A percentile compares a stretch with the other conserved stretches of the same genome.
Conservation (phyloP, 2,888 invertebrate genomes). For the Drosophila paramelanica region DNA sequence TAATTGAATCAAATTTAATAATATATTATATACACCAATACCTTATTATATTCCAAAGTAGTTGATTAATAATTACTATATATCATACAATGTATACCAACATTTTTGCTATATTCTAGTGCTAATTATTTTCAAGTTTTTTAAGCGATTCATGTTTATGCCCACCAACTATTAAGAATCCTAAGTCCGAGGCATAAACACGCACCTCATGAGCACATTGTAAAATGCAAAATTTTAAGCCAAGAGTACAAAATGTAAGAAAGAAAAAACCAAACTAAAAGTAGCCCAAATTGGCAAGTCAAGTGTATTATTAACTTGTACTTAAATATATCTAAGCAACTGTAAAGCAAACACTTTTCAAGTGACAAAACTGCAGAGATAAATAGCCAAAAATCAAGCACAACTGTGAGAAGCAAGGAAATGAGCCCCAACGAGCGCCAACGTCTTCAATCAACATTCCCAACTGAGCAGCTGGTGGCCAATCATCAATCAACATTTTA, state of each 20-base stretch:
- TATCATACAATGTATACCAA: constrained; percentile 37
- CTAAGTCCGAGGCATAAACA: constrained; percentile 65
- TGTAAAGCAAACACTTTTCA: constrained; percentile 77
- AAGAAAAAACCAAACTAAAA: background rate
- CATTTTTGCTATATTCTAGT: constrained; percentile 18
- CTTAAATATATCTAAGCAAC: constrained; percentile 35
- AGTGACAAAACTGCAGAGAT: constrained; percentile 37
- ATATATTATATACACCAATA: background rate
- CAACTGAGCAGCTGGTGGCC: constrained; percentile 27
- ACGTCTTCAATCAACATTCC: constrained; percentile 65
- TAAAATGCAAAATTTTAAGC: constrained; percentile 83
- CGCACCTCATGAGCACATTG: constrained; percentile 80
- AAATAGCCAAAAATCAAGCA: constrained; percentile 46
- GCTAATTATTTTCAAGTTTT: constrained; percentile 52
- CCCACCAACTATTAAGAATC: constrained; percentile 57
- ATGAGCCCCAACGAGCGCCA: constrained; percentile 24
- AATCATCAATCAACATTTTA: constrained; percentile 68
- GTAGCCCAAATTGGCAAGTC: constrained; percentile 56
- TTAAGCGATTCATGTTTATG: constrained; percentile 54
- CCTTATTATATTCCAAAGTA: constrained; percentile 1
- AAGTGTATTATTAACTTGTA: constrained; percentile 22
- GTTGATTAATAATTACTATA: background rate
- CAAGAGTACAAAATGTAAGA: constrained; percentile 82
- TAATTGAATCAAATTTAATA: constrained; percentile 28
- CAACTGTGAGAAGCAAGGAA: constrained; percentile 60